phyloP scores from a whole-genome alignment of 2,113 vertebrate genomes.

The Hyaena hyaena region DNA sequence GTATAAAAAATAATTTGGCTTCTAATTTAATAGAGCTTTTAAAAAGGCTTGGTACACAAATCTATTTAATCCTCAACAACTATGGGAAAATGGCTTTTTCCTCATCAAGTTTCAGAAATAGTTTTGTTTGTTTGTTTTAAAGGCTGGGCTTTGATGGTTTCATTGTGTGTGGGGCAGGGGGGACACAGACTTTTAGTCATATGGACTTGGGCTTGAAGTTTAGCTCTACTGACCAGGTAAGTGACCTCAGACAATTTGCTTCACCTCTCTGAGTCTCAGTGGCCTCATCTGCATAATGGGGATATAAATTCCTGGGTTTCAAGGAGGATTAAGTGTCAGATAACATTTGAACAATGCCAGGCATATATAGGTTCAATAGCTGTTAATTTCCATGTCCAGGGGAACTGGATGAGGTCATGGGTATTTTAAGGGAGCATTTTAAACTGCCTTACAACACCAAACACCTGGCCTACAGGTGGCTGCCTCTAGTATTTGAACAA shows the following conservation, averaged over 20 bases:
- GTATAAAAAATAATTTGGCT: neutral
- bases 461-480: neutral
- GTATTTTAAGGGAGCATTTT: neutral
- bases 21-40: neutral
- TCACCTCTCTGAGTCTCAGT: neutral
- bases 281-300: neutral
- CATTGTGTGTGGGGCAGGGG: too few species aligned
- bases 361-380: neutral
- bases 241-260: neutral
- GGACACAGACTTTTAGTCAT: neutral
- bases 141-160: neutral
- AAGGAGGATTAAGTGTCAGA: neutral
- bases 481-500: neutral
- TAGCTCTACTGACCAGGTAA: neutral
- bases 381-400: neutral
- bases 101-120: neutral
- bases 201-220: constrained; percentile 27
- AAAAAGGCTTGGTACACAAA: neutral
- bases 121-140: neutral
- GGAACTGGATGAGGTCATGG: neutral
- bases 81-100: neutral
- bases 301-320: neutral
- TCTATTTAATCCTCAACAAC: neutral
- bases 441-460: neutral
- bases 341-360: neutral